Base-by-base conservation (phyloP, 2,888 invertebrate genomes). In the Laspeyria flexula region DNA sequence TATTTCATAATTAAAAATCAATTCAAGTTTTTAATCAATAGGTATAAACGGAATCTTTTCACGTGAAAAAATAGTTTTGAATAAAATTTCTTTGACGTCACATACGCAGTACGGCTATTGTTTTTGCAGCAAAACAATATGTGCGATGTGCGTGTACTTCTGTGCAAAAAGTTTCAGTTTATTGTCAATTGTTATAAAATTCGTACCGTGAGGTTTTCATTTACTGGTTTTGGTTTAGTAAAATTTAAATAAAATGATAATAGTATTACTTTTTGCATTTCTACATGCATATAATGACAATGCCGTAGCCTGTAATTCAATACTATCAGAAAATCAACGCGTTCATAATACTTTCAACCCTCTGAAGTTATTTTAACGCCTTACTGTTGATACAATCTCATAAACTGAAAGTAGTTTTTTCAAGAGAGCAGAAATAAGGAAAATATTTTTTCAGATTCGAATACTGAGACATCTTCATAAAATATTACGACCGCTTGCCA, bases 401-500 rank as follows among this genome's bases (percentile, higher is more conserved):
- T 46, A 40, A 40, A 35, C 34, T 34, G 34, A 40, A 46, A 40
- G 27, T 13, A n/a, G n/a, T n/a, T n/a, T 29, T 34, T 35, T 11
- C 15, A 27, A 33, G 21, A 10, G 35, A 31, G 23, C 30, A 23
- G 37, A 15, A 45, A 38, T 27, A 38, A 34, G 42, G 18, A 41
- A 35, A 53, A 35, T 18, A 40, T 43, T 43, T 52, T 43, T 43
- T 34, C 16, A 38, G 27, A 33, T 38, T 39, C 34, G 27, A 52
- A 46, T 52, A 43, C 39, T 39, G 39, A 34, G 29, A 38, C 34
- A 46, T 52, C 39, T 46, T 43, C 34, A 52, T 52, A 52, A 52
- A 46, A 43, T 34, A 34, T 52, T 46, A 52, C 38, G 39, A 43
- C 23, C 33, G 23, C 42, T 46, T 51, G 31, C 45, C 38, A 45